Evolutionary conservation across 2,888 invertebrate species (phyloP).

Genomic region (Herminia tarsipennalis): DNA sequence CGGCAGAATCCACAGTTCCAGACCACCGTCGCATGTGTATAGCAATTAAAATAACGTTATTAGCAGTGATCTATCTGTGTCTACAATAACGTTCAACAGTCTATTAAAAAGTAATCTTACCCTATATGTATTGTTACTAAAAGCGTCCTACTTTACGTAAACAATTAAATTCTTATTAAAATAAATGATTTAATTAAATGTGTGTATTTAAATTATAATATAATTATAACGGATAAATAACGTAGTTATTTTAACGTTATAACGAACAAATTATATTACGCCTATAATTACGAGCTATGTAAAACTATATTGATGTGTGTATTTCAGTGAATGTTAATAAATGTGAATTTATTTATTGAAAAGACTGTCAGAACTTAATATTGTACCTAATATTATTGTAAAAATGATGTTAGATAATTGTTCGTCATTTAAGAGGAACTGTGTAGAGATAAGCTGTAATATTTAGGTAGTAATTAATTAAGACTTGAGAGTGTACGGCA

Average conservation of each 20-base stretch:
- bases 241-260: conserved; percentile 30
- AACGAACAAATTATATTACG: conserved; percentile 18
- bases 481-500: conserved; percentile 7
- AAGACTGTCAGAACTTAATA: conserved; percentile 57
- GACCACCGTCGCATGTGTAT: conserved; percentile 79
- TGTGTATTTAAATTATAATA: conserved; percentile 20
- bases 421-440: conserved; percentile 32
- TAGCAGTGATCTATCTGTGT: conserved; percentile 17
- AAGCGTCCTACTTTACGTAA: conserved; percentile 27
- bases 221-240: conserved; percentile 30
- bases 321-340: conserved; percentile 39
- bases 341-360: conserved; percentile 57
- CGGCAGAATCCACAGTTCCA: conserved; percentile 78
- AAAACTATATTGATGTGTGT: conserved; percentile 26
- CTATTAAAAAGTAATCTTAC: conserved; percentile 15
- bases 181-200: conserved; percentile 14
- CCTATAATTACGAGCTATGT: conserved; percentile 21
- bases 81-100: conserved; percentile 16
- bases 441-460: conserved; percentile 20
- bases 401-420: conserved; percentile 37
- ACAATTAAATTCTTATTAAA: too few relatives aligned
- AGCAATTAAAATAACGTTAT: conserved; percentile 34
- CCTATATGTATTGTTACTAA: conserved; percentile 31
- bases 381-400: conserved; percentile 39
- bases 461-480: conserved; percentile 23